Evolutionary conservation across 1,140 invertebrate genomes (phyloP), one percentile per base, ranked within the genome.

Genomic region (Sycophila sp.): DNA sequence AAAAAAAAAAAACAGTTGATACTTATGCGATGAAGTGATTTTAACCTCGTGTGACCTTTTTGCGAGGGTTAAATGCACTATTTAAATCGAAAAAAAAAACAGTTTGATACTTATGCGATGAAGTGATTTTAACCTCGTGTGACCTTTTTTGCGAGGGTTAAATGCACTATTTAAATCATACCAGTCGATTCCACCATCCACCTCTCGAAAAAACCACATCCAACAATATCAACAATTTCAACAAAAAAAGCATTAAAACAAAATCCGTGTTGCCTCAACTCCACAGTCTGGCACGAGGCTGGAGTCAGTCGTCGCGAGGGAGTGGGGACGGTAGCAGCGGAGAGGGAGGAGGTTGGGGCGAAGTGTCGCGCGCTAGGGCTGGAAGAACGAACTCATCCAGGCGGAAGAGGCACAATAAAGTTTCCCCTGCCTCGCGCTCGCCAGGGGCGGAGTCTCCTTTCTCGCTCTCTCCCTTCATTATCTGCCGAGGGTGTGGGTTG

Each of bases 391-490:
- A 73, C 75, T 76, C 73, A 76, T 70, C 62, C 73, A 68, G 13
- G 40, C 66, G 74, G 74, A 78, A 76, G 74, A 70, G 59, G 71
- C 69, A 77, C 75, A 78, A 78, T 78, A 76, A 78, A 78, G 76
- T 75, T 76, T 73, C 64, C 51, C 74, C 76, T 73, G 74, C 77
- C 77, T 77, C 77, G 42, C 55, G 49, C 42, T 47, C 55, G 49
- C 42, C 24, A 78, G 71, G 71, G 77, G 77, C 77, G 77, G 76
- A 72, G 60, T 76, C 74, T 75, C n/a, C 4, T 26, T 15, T 59
- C 34, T 53, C 53, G 32, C 53, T 69, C 32, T 53, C 45, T 40
- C 19, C 0, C 45, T 11, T 51, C 15, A n/a, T 40, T 30, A 42
- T 47, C 30, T n/a, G 26, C 19, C 32, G 22, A 47, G 62, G 47